Conservation (phyloP, 2,888 invertebrate species). For the Tuberolachnus salignus region DNA sequence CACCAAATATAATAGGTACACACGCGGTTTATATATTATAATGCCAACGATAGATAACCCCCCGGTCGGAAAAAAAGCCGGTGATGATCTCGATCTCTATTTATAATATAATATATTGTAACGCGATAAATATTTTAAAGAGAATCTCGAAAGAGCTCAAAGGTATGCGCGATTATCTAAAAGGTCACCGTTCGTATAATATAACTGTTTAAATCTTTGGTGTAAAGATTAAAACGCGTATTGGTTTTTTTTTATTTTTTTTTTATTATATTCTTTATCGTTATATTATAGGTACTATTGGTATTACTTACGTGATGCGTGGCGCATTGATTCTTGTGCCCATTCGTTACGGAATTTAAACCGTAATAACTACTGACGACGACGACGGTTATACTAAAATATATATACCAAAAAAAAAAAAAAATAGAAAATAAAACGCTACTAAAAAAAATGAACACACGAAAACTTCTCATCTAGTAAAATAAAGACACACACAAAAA, state of each 20-base stretch:
- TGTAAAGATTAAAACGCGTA: neutral
- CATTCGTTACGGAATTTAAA: neutral
- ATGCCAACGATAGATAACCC: too few species aligned
- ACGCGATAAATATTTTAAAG: too few species aligned
- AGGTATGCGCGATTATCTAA: too few species aligned
- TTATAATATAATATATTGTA: too few species aligned
- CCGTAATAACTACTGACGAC: slow-evolving; percentile 11
- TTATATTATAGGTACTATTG: neutral
- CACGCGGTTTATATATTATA: too few species aligned
- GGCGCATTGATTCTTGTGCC: neutral
- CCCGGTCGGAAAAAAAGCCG: too few species aligned
- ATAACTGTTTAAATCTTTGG: too few species aligned
- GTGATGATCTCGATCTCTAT: too few species aligned
- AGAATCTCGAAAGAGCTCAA: too few species aligned
- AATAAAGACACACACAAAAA: neutral
- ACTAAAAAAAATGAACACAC: slow-evolving; percentile 39
- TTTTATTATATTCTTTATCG: neutral
- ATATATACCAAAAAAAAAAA: slow-evolving; percentile 4
- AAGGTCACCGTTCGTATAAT: too few species aligned
- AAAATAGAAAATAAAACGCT: slow-evolving; percentile 1
- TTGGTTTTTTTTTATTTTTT: slow-evolving; percentile 2
- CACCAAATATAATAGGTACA: too few species aligned
- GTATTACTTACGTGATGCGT: slow-evolving; percentile 15
- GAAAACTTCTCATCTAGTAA: slow-evolving; percentile 39
- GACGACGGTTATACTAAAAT: slow-evolving; percentile 26